A percentile compares a stretch with the other conserved stretches of the same genome.
Evolutionary conservation across 2,797 vertebrate species (phyloP).

Genomic region (Denticeps clupeoides): DNA sequence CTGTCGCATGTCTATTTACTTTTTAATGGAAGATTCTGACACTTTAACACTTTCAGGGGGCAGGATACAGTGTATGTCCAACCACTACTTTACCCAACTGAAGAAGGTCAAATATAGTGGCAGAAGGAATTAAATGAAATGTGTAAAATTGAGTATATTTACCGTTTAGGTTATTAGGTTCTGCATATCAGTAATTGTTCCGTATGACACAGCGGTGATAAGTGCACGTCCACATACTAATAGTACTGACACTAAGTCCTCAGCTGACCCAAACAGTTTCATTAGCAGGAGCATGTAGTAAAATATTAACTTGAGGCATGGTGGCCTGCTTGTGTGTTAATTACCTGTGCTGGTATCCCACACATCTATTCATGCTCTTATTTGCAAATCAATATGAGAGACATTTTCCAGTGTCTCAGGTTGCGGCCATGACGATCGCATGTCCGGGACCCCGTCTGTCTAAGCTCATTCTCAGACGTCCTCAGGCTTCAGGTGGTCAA

Average conservation of each 20-base stretch:
- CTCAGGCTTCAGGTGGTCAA: not conserved
- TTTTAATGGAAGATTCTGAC: no score
- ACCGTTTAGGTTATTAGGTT: no score
- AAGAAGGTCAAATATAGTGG: no score
- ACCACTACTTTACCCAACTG: no score
- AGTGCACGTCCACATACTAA: no score
- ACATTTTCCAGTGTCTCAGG: constrained; percentile 5
- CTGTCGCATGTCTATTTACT: no score
- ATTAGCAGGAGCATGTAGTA: not conserved
- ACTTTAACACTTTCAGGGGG: no score
- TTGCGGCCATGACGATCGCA: constrained; percentile 3
- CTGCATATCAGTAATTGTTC: no score
- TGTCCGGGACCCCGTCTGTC: constrained; percentile 20
- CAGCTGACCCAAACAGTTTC: not conserved
- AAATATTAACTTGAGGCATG: not conserved
- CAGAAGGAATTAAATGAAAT: no score
- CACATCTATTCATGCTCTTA: constrained; percentile 3
- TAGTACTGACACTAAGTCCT: not conserved
- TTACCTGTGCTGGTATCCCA: constrained; percentile 1
- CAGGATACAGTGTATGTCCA: no score
- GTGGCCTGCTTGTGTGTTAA: constrained; percentile 3
- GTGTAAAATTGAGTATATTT: no score
- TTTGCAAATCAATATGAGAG: constrained; percentile 10
- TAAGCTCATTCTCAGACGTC: not conserved
- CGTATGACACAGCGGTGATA: no score